Conservation (phyloP, 2,113 vertebrate species). For the Arothron firmamentum region DNA sequence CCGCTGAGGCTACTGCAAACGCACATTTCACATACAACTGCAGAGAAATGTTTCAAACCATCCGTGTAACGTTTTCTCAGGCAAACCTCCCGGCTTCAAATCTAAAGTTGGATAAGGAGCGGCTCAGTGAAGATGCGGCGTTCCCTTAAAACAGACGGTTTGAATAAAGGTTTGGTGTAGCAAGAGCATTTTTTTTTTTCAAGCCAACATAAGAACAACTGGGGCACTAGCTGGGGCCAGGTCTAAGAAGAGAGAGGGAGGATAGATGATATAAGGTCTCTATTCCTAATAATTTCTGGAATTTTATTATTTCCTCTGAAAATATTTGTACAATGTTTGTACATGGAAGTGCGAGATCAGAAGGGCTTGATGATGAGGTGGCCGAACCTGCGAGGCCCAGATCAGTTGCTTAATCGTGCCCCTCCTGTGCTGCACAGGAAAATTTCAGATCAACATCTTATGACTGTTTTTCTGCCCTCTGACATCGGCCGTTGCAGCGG, state of each 20-base stretch:
- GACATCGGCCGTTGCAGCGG: neutral
- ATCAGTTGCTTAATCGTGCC: constrained; percentile 40
- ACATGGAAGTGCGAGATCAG: constrained; percentile 44
- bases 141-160: constrained; percentile 38
- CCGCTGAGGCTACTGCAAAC: constrained; percentile 34
- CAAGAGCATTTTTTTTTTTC: constrained; percentile 30
- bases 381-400: constrained; percentile 45
- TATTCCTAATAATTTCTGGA: constrained; percentile 74
- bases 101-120: constrained; percentile 21
- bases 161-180: constrained; percentile 37
- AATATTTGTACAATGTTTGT: constrained; percentile 71
- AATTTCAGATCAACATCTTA: neutral
- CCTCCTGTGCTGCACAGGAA: constrained; percentile 4
- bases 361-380: constrained; percentile 43
- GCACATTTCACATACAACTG: constrained; percentile 29
- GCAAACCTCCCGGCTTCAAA: constrained; percentile 24
- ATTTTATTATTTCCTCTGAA: constrained; percentile 77
- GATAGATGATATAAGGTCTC: constrained; percentile 68
- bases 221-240: constrained; percentile 34
- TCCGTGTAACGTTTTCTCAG: constrained; percentile 12
- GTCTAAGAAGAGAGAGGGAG: constrained; percentile 30
- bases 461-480: too few species aligned
- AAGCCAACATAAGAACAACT: constrained; percentile 25
- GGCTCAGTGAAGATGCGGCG: constrained; percentile 36
- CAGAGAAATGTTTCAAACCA: constrained; percentile 44